Evolutionary conservation across 2,888 invertebrate species (phyloP), one percentile per base, ranked within the genome.

Genomic region (Caenorhabditis sp.): DNA sequence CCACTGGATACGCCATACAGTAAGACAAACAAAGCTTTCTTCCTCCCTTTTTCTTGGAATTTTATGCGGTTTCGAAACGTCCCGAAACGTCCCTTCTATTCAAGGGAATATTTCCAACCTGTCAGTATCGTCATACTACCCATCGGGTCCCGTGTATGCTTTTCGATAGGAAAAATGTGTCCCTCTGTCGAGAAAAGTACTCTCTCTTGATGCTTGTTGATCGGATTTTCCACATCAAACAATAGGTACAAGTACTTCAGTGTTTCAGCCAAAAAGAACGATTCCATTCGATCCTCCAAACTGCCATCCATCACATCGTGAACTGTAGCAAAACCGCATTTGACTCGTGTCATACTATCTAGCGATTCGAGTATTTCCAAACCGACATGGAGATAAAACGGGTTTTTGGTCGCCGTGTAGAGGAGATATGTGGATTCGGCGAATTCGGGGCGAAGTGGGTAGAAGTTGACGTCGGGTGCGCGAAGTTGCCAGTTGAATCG

Each of bases 341-440:
- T 89, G 8, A 80, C 80, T 17, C 83, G 77, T 8, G 84, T 84
- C 49, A 83, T 81, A 23, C 65, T 55, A 59, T 87, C 84, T 21
- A 88, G 50, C 8, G 83, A 83, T 21, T 90, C 88, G 58, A 91
- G 86, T 57, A 92, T 91, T 69, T 91, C 91, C 62, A 88, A 85
- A 10, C 92, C 92, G 24, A 92, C 92, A 86, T 91, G 91, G 59
- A 92, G 89, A 87, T 92, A 92, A 84, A 92, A 92, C 26, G 92
- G 91, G 86, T 91, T 91, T 84, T 90, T 91, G 1, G 92, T 92
- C 1, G 91, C 91, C 81, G 61, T 60, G 58, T 78, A 92, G 10
- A 92, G 88, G 43, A 91, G 88, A 86, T 92, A 92, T 1, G 92
- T 92, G 1, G 91, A 91, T 87, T 92, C 92, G 1, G 91, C 89